A percentile compares a stretch with the other conserved stretches of the same genome.
These are phyloP conservation scores for Hapalemur alaotrensis DNA, from an alignment of 2,797 vertebrate genomes.

Conservation along the genomic window DNA sequence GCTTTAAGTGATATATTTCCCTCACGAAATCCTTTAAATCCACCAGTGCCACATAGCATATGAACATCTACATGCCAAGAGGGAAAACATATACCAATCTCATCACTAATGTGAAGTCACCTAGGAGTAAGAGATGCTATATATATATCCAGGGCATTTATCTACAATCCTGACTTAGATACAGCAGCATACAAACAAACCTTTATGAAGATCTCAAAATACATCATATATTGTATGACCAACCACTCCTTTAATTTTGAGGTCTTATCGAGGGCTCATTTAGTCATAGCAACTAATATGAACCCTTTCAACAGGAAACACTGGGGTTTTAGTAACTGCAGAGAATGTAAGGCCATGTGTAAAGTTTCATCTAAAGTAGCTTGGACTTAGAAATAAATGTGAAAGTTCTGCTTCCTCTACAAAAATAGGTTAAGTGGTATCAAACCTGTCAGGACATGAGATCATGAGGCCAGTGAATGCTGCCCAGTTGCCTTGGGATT, in stretches of 20 bases:
- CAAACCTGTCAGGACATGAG: constrained; percentile 11
- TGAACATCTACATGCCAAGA: neutral
- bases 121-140: neutral
- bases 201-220: neutral
- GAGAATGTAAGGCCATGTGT: neutral
- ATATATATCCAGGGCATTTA: neutral
- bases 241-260: neutral
- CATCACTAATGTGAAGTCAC: neutral
- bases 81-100: neutral
- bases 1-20: neutral
- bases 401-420: neutral
- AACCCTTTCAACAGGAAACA: neutral
- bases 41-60: neutral
- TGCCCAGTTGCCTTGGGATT: constrained; percentile 54
- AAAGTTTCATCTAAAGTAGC: constrained; percentile 1
- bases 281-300: neutral
- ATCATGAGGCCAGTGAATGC: constrained; percentile 65
- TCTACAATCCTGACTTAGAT: neutral
- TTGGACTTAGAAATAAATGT: neutral
- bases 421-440: constrained; percentile 36
- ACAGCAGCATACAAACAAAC: neutral
- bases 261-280: neutral
- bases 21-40: neutral
- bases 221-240: neutral
- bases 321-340: neutral